Base-by-base conservation (phyloP, 2,888 invertebrate genomes). In the Polydrusus tereticollis region DNA sequence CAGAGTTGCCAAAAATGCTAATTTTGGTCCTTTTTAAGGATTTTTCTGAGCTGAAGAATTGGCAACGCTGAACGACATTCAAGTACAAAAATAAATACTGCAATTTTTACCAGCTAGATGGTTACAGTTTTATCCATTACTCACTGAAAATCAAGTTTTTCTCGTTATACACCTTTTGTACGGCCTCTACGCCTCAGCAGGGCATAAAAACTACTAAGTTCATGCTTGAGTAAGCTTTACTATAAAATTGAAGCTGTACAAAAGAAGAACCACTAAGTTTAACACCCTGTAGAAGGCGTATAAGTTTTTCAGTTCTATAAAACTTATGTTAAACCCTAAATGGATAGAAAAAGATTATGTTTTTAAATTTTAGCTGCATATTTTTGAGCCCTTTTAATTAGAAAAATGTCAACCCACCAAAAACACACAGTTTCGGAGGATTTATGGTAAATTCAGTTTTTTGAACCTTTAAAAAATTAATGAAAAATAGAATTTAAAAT, bases 231-330 rank as follows among this genome's bases (percentile, higher is more conserved):
- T 47, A 57, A 33, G 45, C 10, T 55, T 45, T 43, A 65, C 29
- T 57, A 18, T 33, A 58, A 66, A 66, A 66, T 58, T 36, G 45
- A 33, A 58, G 66, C 65, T 65, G 29, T 55, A 55, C 65, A 14
- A 23, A 18, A 29, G 41, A 52, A 18, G n/a, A n/a, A 23, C n/a
- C 12, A 23, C 8, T 47, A 47, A 21, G 12, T 5, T 12, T 47
- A n/a, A 47, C 47, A 47, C 47, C 47, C 23, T 47, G 47, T 47
- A 47, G 21, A 47, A 23, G n/a, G 21, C 47, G n/a, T 47, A 12
- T 12, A 21, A 12, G 5, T 41, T 33, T 20, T 16, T 57, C 57
- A 8, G 7, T 57, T 57, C 7, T 16, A 36, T 23, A 18, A 29
- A 57, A 14, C 14, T 29, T 20, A 18, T 20, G 14, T 14, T 58